A percentile compares a stretch with the other conserved stretches of the same genome.
phyloP scores from a whole-genome alignment of 2,113 vertebrate species.

The Lepus timidus region DNA sequence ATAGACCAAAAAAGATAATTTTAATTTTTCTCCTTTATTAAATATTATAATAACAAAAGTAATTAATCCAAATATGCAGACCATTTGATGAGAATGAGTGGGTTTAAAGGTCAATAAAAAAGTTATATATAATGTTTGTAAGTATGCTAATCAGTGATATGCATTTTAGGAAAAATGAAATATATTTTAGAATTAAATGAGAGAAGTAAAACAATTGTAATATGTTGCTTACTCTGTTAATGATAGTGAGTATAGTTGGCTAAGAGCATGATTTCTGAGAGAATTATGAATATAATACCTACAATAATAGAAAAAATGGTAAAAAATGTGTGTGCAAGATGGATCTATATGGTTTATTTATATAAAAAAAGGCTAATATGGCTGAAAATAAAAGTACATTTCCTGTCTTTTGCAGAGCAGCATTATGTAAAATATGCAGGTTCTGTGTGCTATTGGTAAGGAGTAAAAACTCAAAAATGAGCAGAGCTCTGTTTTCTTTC shows the following conservation, averaged over 20 bases:
- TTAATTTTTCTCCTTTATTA: slow-evolving; percentile 12
- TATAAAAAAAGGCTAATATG: background rate
- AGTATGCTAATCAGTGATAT: background rate
- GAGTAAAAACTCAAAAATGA: background rate
- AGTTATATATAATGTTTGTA: background rate
- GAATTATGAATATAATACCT: background rate
- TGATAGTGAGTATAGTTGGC: background rate
- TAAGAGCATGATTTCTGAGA: background rate
- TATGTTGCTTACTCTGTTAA: background rate
- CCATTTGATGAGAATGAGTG: slow-evolving; percentile 23
- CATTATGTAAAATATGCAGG: background rate
- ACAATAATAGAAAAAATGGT: background rate
- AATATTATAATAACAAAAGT: background rate
- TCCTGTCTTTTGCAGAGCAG: background rate
- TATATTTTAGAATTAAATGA: slow-evolving; percentile 38
- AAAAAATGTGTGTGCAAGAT: background rate
- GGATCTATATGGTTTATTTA: background rate
- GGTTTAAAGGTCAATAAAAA: background rate
- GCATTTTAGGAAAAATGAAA: background rate
- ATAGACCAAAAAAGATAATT: background rate
- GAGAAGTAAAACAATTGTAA: slow-evolving; percentile 37
- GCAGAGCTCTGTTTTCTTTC: slow-evolving; percentile 44
- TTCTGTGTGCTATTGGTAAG: rapidly evolving
- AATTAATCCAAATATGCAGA: background rate
- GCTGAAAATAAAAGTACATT: background rate